phyloP scores from a whole-genome alignment of 2,888 invertebrate genomes.

The Pemphredon lugubris region DNA sequence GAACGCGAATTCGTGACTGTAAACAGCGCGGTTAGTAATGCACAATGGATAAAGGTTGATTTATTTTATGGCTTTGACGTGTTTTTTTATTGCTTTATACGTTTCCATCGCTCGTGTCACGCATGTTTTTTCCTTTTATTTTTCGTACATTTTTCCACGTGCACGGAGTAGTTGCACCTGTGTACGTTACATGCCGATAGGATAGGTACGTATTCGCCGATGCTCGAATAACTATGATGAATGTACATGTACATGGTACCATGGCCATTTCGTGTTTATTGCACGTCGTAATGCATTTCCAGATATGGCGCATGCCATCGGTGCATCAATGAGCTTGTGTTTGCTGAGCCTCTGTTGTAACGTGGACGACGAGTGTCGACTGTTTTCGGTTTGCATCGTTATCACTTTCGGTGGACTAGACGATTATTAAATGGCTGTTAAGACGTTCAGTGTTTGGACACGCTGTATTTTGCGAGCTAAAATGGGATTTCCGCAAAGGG shows the following conservation, averaged over 20 bases:
- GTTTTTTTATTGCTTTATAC: not conserved
- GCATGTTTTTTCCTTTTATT: conserved; percentile 1
- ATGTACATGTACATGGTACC: not conserved
- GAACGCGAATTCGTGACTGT: no score
- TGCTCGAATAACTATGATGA: not conserved
- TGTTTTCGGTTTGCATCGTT: no score
- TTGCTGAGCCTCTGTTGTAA: not conserved
- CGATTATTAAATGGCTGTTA: no score
- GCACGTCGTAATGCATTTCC: conserved; percentile 50
- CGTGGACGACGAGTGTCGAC: no score
- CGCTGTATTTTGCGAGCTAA: no score
- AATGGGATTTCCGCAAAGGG: no score
- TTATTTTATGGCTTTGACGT: no score
- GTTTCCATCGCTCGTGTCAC: not conserved
- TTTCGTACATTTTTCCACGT: not conserved
- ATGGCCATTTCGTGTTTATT: conserved; percentile 46
- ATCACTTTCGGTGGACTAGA: no score
- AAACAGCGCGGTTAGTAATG: no score
- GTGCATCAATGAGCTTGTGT: conserved; percentile 46
- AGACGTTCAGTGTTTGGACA: no score
- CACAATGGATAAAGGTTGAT: no score
- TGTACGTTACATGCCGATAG: not conserved
- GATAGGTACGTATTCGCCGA: not conserved
- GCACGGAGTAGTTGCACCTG: not conserved
- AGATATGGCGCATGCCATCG: conserved; percentile 58